Conservation (phyloP, 37 sponge, comb jelly and placozoan species). For the Oopsacas minuta region DNA sequence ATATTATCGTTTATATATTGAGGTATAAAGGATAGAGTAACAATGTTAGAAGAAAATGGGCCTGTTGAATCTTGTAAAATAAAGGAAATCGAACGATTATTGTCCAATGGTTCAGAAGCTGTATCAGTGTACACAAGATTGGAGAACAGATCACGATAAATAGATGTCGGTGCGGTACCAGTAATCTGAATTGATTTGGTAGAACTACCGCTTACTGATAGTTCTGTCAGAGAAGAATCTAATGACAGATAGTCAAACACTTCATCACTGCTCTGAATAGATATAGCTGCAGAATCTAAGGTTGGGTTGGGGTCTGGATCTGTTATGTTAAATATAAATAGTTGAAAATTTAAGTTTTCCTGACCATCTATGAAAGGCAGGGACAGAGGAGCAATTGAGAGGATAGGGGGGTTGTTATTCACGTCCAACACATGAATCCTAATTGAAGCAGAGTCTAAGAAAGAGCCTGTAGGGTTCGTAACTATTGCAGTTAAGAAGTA, state of each 20-base stretch:
- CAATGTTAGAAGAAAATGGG: neutral
- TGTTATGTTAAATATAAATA: neutral
- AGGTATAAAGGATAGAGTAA: neutral
- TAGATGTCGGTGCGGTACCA: neutral
- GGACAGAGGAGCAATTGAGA: neutral
- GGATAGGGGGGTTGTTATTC: constrained; percentile 17
- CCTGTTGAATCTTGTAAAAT: neutral
- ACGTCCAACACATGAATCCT: neutral
- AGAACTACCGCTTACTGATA: neutral
- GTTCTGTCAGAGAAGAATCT: neutral
- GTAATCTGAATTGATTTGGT: neutral
- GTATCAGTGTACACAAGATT: neutral
- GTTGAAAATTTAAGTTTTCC: neutral
- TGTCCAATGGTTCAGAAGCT: neutral
- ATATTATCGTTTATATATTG: neutral
- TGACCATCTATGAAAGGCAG: neutral
- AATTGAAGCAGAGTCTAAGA: neutral
- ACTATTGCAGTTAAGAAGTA: neutral
- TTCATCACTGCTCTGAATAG: neutral
- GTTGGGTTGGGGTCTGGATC: constrained; percentile 19
- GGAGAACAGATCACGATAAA: neutral
- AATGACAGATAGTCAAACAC: neutral
- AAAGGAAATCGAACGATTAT: neutral
- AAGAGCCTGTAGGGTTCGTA: neutral
- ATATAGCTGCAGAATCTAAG: neutral